Conservation (phyloP, 2,888 invertebrate genomes). For the Rhamphomyia laevipes region DNA sequence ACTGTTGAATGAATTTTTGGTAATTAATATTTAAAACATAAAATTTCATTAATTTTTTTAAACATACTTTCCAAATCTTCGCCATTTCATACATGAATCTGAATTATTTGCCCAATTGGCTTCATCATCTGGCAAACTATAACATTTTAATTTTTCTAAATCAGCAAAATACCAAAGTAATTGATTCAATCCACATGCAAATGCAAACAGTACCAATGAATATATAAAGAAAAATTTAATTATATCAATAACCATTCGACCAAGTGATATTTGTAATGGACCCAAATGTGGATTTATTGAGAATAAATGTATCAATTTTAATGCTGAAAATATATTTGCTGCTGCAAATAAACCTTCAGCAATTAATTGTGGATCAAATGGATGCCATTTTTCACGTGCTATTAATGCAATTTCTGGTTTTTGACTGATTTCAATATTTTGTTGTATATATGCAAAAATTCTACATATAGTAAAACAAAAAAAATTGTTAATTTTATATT, state of each 20-base stretch:
- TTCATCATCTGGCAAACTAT: conserved; percentile 49
- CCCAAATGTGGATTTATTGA: conserved; percentile 89
- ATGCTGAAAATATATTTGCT: conserved; percentile 85
- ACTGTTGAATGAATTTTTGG: conserved; percentile 38
- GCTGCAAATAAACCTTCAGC: conserved; percentile 89
- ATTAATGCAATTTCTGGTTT: conserved; percentile 62
- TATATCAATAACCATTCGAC: conserved; percentile 81
- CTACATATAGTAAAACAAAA: conserved; percentile 45
- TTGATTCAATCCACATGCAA: conserved; percentile 87
- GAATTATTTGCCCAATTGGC: conserved; percentile 67
- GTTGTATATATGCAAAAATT: conserved; percentile 63
- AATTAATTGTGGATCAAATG: conserved; percentile 86
- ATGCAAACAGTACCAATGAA: conserved; percentile 76
- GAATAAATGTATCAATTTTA: conserved; percentile 85
- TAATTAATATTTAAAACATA: neutral
- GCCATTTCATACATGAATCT: conserved; percentile 76
- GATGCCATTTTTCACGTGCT: conserved; percentile 78
- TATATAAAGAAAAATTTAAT: conserved; percentile 89
- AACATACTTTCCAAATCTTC: conserved; percentile 70
- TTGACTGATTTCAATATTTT: conserved; percentile 51
- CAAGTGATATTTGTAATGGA: conserved; percentile 83
- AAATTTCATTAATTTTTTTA: neutral
- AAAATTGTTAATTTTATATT: neutral
- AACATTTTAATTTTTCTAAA: conserved; percentile 70
- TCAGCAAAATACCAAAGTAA: conserved; percentile 89